Base-by-base conservation (phyloP, 2,113 vertebrate genomes). In the Epinephelus fuscoguttatus region DNA sequence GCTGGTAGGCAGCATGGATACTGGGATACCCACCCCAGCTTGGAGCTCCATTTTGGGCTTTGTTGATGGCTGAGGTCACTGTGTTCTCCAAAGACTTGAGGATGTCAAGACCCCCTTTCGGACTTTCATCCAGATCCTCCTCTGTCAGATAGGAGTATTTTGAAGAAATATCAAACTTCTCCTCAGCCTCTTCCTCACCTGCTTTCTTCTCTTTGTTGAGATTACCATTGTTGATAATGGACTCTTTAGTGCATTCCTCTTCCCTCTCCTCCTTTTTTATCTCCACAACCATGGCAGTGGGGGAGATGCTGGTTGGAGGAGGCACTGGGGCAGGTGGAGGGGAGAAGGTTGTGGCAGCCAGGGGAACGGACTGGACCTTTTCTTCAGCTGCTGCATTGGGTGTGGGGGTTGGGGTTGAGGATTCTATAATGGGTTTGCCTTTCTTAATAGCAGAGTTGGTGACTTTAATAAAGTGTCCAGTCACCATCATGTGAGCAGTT, bases 401-500 rank as follows among this genome's bases (percentile, higher is more conserved):
- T 0, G 90, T 93, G 42, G 96, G 93, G 14, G 92, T 90, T 0
- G 96, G 96, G 0, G 93, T 93, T 0, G 98, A 94, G 0, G 96
- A 93, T 89, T 99, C 98, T 88, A 98, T 92, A 83, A 98, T 97
- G 5, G 97, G 96, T 77, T 99, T 99, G 33, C 98, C 98, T 94
- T 99, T 99, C 93, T 99, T 99, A 92, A 99, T 98, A 81, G 98
- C 98, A 9, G 98, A 99, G 92, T 97, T 99, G 9, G 98, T 99
- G 93, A 99, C 98, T 94, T 99, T 99, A 84, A 99, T 98, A 90
- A 99, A 99, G 92, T 99, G 98, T 89, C 98, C 98, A 0, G 98
- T 99, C 91, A 99, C 98, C 98, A 99, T 99, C 98, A 99, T 99
- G 93, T 99, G 98, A 89, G 98, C 98, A 0, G 98, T 99, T 80